phyloP scores from a whole-genome alignment of 2,888 invertebrate genomes.

The Himalopsyche japonica region DNA sequence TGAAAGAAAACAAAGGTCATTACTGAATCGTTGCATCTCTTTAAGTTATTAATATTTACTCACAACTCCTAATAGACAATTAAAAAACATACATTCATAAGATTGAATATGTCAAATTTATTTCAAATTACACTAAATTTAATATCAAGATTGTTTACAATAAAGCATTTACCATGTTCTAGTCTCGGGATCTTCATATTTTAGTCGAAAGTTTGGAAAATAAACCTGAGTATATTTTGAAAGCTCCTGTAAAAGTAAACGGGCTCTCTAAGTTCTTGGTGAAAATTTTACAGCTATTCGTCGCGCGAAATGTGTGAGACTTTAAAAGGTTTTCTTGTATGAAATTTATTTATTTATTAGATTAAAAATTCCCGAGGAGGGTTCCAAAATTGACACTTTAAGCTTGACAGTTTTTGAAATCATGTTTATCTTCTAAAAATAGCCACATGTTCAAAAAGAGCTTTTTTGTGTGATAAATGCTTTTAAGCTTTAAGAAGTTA shows the following conservation, averaged over 20 bases:
- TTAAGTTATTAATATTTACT: no score
- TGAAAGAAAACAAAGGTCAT: no score
- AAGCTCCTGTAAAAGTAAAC: neutral
- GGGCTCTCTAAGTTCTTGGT: neutral
- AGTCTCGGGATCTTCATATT: no score
- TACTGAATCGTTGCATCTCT: no score
- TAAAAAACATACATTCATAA: no score
- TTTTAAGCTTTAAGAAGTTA: neutral
- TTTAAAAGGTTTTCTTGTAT: neutral
- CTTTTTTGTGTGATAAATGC: neutral
- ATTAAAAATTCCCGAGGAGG: neutral
- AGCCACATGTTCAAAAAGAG: neutral
- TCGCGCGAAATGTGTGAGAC: neutral
- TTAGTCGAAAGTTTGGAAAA: no score
- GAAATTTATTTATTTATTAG: neutral
- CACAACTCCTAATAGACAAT: no score
- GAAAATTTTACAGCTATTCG: neutral
- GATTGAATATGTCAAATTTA: no score
- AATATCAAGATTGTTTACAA: no score
- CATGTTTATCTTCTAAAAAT: neutral
- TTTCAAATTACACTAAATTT: no score
- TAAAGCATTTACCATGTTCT: no score
- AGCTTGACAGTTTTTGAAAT: neutral
- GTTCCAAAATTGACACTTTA: neutral
- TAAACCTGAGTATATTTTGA: neutral